Evolutionary conservation across 2,797 vertebrate genomes (phyloP).

Genomic region (Arremon aurantiirostris): DNA sequence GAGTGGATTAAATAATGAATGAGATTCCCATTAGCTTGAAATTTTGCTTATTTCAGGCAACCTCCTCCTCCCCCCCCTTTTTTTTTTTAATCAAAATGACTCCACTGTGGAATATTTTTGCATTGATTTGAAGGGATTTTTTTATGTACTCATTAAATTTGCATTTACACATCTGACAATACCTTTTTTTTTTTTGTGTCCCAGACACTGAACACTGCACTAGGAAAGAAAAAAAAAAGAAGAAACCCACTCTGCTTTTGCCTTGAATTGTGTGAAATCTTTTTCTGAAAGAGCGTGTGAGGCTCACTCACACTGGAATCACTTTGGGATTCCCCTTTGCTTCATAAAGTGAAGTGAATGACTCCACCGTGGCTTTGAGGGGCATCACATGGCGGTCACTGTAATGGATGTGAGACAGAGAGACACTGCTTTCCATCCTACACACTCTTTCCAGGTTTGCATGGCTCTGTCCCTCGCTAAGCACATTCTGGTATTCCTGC

Average conservation of each 20-base stretch:
- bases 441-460: neutral
- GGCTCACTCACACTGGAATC: rapidly evolving
- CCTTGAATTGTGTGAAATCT: neutral
- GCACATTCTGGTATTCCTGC: neutral
- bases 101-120: slow-evolving; percentile 71
- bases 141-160: slow-evolving; percentile 59
- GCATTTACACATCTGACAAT: slow-evolving; percentile 42
- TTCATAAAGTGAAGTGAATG: neutral
- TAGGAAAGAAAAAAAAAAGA: neutral
- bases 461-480: neutral
- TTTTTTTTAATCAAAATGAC: slow-evolving; percentile 72
- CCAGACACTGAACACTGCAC: neutral
- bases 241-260: neutral
- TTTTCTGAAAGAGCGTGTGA: neutral
- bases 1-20: slow-evolving; percentile 80
- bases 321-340: neutral
- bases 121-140: slow-evolving; percentile 68
- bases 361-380: neutral
- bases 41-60: slow-evolving; percentile 76
- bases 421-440: neutral
- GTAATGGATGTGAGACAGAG: neutral
- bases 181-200: neutral
- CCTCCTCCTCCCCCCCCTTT: neutral
- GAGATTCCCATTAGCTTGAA: slow-evolving; percentile 76
- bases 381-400: neutral